Percentiles rank a stretch among this genome's conserved stretches.
phyloP scores from a whole-genome alignment of 2,888 invertebrate genomes.

The Deilephila porcellus region DNA sequence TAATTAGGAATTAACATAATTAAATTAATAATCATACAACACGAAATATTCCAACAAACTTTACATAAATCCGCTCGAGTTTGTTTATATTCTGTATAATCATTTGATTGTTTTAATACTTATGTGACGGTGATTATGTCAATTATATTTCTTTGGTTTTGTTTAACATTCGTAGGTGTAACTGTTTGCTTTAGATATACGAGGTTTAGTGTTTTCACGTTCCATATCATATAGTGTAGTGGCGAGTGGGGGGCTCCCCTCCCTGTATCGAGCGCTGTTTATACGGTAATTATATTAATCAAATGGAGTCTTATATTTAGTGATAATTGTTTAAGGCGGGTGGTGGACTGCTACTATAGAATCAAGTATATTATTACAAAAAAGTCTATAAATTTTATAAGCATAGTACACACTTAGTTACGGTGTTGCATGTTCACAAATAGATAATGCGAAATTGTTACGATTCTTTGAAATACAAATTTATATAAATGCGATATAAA shows the following conservation, averaged over 20 bases:
- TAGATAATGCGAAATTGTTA: conserved; percentile 73
- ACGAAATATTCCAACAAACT: background rate
- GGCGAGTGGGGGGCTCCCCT: conserved; percentile 39
- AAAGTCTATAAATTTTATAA: conserved; percentile 69
- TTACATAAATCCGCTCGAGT: background rate
- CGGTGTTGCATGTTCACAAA: conserved; percentile 68
- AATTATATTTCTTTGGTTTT: conserved; percentile 61
- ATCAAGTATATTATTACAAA: conserved; percentile 55
- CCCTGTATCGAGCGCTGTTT: conserved; percentile 65
- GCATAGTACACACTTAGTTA: conserved; percentile 72
- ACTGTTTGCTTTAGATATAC: conserved; percentile 59
- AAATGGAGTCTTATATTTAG: conserved; percentile 58
- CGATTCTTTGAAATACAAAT: conserved; percentile 41
- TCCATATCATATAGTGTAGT: conserved; percentile 65
- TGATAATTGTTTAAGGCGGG: conserved; percentile 64
- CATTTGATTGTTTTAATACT: conserved; percentile 39
- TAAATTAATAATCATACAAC: background rate
- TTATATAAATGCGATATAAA: conserved; percentile 36
- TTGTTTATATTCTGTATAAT: conserved; percentile 13
- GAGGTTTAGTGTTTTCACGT: conserved; percentile 70
- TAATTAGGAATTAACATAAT: background rate
- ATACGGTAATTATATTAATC: conserved; percentile 58
- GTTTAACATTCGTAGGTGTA: conserved; percentile 46
- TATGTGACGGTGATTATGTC: conserved; percentile 72
- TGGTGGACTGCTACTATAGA: conserved; percentile 75